Base-by-base conservation (phyloP, 2,797 vertebrate genomes). In the Atherinosoma microstoma region DNA sequence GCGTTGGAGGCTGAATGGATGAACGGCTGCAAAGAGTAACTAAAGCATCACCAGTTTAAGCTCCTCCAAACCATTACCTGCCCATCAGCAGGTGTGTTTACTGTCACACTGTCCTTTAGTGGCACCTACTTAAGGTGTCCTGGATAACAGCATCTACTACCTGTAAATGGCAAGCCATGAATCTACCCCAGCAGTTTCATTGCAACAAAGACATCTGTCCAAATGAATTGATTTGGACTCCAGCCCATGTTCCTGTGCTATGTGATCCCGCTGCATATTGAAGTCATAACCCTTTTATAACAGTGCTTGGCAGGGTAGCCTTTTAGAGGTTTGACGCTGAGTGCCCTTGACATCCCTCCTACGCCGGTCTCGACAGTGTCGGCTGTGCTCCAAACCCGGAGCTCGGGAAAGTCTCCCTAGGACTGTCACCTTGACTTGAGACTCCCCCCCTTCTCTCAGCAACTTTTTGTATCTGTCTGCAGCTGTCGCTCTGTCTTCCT, bases 271-370 rank as follows among this genome's bases (percentile, higher is more conserved):
- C 76, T 61, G 83, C 83, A 89, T 91, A 84, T 86, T 90, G 85
- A 89, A 91, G 89, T 76, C 81, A 64, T 88, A 84, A 87, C 79
- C 85, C 73, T 84, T 89, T 88, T 87, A 80, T 77, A 80, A 83
- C 79, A 57, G 80, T 35, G 22, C 80, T 86, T 87, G 89, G 87
- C 87, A 82, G 62, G 63, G 74, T 80, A 64, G 75, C 73, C 76
- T 82, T 62, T 87, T 83, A 73, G 71, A 83, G 79, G 58, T 73
- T 89, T 91, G 86, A 90, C 35, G 80, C 73, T 87, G 75, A 91
- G 78, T 72, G 83, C 75, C 84, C 74, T 83, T 86, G 89, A 90
- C 89, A 78, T 75, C 66, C 72, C 82, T 87, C 82, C 84, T 64
- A 79, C 76, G 20, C 74, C 10, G 35, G 64, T 62, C 75, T 70